These are phyloP conservation scores for Eleginops maclovinus DNA, from an alignment of 2,113 vertebrate species.

Conservation along the genomic window DNA sequence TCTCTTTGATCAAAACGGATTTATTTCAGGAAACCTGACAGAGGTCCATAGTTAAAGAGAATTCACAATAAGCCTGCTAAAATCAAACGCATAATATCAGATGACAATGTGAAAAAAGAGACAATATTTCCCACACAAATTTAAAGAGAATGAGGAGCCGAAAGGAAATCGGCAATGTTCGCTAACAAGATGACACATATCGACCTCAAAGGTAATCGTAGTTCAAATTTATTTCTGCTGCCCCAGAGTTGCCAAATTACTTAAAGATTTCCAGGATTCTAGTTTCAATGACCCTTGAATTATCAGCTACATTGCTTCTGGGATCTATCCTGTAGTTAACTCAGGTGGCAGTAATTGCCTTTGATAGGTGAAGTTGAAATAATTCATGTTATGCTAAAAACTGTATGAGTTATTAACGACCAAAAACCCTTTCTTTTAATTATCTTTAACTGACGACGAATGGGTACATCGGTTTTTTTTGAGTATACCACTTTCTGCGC, in stretches of 20 bases:
- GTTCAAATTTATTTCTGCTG: too few species aligned
- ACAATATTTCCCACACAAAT: neutral
- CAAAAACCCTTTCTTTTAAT: slow-evolving; percentile 9
- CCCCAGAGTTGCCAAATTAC: neutral
- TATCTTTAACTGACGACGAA: neutral
- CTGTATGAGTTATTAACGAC: neutral
- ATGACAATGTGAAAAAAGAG: neutral
- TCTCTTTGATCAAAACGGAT: neutral
- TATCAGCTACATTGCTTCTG: slow-evolving; percentile 12
- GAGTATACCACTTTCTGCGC: slow-evolving; percentile 28
- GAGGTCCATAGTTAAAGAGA: neutral
- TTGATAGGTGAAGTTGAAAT: neutral
- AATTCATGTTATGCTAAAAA: neutral
- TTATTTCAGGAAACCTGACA: neutral
- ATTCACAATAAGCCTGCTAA: too few species aligned
- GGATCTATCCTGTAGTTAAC: neutral
- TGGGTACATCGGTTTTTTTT: neutral
- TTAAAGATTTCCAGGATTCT: neutral
- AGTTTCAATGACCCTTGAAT: neutral
- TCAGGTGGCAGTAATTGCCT: neutral
- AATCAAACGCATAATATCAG: neutral
- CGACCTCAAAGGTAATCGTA: neutral
- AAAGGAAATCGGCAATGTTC: neutral
- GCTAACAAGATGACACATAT: neutral
- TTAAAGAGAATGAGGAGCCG: too few species aligned